Evolutionary conservation across 30 jellyfish, hydroid and myxozoan species (phyloP), one percentile per base, ranked within the genome.

Genomic region (Phacellophora camtschatica): DNA sequence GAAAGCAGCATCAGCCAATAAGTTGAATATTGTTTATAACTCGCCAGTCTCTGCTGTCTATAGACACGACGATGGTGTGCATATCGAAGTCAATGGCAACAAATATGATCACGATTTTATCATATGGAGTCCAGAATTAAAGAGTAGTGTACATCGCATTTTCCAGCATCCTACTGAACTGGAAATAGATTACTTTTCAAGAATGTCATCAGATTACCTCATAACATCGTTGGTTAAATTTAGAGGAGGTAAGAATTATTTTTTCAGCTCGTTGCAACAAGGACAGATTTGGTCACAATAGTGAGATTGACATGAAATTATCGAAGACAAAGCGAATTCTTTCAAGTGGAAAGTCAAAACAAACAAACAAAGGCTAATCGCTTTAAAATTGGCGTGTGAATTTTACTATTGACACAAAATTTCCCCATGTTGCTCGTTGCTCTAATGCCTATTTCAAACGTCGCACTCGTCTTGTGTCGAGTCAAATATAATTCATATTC

Each of bases 51-150:
- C 56, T 1, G 4, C 23, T 7, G 86, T 85, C 31, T 15, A 50
- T 6, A 95, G 96, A 6, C 30, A 35, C 42, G 16, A 15, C 22
- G 24, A 54, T 16, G 86, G 84, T 2, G 66, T 54, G 5, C 36
- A 4, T 45, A 29, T 68, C 53, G 53, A 66, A 29, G 89, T 11
- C 25, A 25, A 65, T 73, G 96, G 77, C 27, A 19, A 22, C 20
- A 22, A 66, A 6, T 46, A 64, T 37, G 28, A 65, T 3, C 86
- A 81, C 24, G 98, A 92, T 70, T 92, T 92, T 37, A 66, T 92
- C 37, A 92, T 92, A 7, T 92, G 98, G 98, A 92, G 92, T 29
- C 96, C 96, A 48, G 98, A 92, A 48, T 12, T 81, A 88, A 66
- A 78, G 71, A 28, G 61, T 22, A 85, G 98, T 50, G 27, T 84